Conservation (phyloP, 1,140 invertebrate species). For the Himalopsyche phryganea region DNA sequence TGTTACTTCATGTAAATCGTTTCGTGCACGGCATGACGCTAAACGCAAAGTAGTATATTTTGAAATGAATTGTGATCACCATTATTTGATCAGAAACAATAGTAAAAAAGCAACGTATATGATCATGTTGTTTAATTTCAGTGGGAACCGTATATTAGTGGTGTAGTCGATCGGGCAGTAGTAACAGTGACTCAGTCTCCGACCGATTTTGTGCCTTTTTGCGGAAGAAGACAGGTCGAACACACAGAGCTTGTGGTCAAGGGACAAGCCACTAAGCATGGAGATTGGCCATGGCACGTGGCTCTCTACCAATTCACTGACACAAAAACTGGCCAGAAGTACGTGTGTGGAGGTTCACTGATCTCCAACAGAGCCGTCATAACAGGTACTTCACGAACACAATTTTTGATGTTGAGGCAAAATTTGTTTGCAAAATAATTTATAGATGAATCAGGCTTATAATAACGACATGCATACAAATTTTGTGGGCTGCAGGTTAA, state of each 20-base stretch:
- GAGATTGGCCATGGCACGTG: slow-evolving; percentile 85
- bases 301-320: slow-evolving; percentile 72
- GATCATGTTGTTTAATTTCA: slow-evolving; percentile 4
- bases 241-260: slow-evolving; percentile 39
- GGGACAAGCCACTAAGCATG: slow-evolving; percentile 45
- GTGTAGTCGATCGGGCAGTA: slow-evolving; percentile 2
- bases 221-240: slow-evolving; percentile 38
- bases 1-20: too few species aligned
- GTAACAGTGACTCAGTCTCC: neutral
- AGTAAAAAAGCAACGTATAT: neutral
- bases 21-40: too few species aligned
- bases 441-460: too few species aligned
- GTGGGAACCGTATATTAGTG: slow-evolving; percentile 8
- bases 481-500: too few species aligned
- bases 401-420: neutral
- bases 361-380: slow-evolving; percentile 37
- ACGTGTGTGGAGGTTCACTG: slow-evolving; percentile 42
- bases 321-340: slow-evolving; percentile 25
- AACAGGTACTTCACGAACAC: slow-evolving; percentile 33
- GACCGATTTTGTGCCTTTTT: slow-evolving; percentile 19
- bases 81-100: neutral
- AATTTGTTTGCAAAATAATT: too few species aligned
- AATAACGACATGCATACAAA: too few species aligned
- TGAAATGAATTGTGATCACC: neutral
- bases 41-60: too few species aligned